Evolutionary conservation across 2,888 invertebrate genomes (phyloP), one percentile per base, ranked within the genome.

Genomic region (Nomada fabriciana): DNA sequence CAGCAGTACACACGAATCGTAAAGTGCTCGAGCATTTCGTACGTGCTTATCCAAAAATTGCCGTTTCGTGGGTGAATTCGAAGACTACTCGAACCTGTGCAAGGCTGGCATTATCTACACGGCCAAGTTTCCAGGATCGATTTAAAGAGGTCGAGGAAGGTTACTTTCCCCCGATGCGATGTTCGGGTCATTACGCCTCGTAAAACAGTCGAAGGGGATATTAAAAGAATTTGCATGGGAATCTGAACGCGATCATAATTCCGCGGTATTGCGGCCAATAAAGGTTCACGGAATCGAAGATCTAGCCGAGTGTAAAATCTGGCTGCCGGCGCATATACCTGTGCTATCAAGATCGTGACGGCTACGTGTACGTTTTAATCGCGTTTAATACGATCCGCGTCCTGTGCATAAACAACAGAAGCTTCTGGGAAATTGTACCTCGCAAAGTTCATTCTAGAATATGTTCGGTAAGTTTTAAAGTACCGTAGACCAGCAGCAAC

Each of bases 1-100:
- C 5, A 10, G 50, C 43, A 10, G n/a, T 50, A 43, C 55, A 57
- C 9, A 15, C n/a, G 42, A n/a, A 50, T 55, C 61, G 61, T 71
- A 71, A 80, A 76, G 29, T 29, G 42, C 53, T 15, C 23, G 59
- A 69, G 43, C 47, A 59, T 63, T 69, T 63, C 53, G 59, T 77
- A 83, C 82, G 83, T 82, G 78, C 55, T 72, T 63, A 25, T 55
- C 71, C 59, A 72, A 72, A 72, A 82, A 69, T 72, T 60, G 63
- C 64, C 47, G 43, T 25, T 68, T 52, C 55, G 68, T 53, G 75
- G 59, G 18, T 60, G 43, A n/a, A 82, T 53, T 69, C 68, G 68
- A 60, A 61, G 53, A 59, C 77, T 81, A 61, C 79, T 64, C 71
- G 64, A 63, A 63, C 78, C 63, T 9, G 52, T n/a, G 55, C 25